Evolutionary conservation across 1,140 invertebrate species (phyloP), one percentile per base, ranked within the genome.

Genomic region (Drosophila baimaii): DNA sequence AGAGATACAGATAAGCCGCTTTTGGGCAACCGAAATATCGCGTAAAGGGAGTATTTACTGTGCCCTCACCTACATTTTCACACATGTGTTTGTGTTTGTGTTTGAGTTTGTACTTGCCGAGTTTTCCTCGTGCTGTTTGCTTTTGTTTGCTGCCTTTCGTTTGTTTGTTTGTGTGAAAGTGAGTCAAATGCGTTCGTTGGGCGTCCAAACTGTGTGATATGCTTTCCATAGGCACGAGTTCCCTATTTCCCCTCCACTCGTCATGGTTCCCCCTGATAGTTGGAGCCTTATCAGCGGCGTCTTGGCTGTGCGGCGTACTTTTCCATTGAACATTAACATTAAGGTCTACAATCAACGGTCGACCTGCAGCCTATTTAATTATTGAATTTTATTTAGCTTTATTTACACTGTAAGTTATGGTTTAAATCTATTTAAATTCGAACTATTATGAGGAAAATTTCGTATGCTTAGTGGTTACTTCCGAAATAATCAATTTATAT

Each of bases 161-260:
- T 80, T 81, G 81, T 77, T 80, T 81, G 81, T 85, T 85, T 81
- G 82, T 86, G 81, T 86, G 81, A 85, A 85, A 85, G 81, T 86
- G 74, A 85, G 68, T 75, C 74, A 47, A 85, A 81, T 85, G 74
- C 66, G 59, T 81, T 78, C 23, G 25, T 58, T 44, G 17, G 33
- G 29, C n/a, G 35, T 15, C 15, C 35, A 15, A n/a, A 37, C 35
- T 37, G 0, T 21, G 43, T 31, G 61, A 49, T 70, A 68, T 70
- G 68, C 43, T 52, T 69, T 69, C 64, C 64, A 54, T 39, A 23
- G 39, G 35, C 65, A 68, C 58, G 59, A 44, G 65, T n/a, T 43
- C 10, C 43, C 44, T 17, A 17, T 17, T 17, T 9, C 13, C 27
- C 23, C 15, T 43, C 15, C 31, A 1, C 29, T 19, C 2, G 3